These are phyloP conservation scores for Dysdera silvatica DNA, from an alignment of 1,140 invertebrate species.

Conservation along the genomic window DNA sequence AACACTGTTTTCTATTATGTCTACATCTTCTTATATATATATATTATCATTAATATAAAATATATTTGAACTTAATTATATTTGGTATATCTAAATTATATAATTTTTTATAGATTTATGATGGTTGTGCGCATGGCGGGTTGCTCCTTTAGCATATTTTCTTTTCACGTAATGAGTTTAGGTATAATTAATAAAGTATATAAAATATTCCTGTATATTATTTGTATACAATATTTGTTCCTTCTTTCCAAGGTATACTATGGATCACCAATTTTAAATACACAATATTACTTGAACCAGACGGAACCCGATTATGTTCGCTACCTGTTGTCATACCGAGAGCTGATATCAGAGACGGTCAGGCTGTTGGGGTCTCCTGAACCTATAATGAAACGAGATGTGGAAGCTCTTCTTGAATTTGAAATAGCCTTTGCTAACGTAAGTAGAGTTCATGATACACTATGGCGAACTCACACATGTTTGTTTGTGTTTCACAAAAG, in stretches of 20 bases:
- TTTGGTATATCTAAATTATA: no score
- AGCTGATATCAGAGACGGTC: constrained; percentile 42
- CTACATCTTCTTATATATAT: no score
- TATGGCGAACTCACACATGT: no score
- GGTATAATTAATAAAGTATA: constrained; percentile 33
- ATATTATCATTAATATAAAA: no score
- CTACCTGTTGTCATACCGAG: constrained; percentile 42
- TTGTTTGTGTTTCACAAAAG: no score
- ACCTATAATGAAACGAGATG: constrained; percentile 43
- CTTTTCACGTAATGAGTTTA: no score
- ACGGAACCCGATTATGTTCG: constrained; percentile 39
- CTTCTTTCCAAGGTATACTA: constrained; percentile 39
- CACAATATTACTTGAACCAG: constrained; percentile 42
- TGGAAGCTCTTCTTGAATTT: constrained; percentile 50
- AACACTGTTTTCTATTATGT: no score
- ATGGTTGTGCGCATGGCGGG: no score
- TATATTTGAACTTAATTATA: no score
- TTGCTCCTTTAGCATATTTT: no score
- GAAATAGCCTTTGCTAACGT: constrained; percentile 50
- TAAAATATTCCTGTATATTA: constrained; percentile 35
- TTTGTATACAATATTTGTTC: constrained; percentile 3
- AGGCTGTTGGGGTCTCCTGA: constrained; percentile 45
- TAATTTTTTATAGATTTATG: no score
- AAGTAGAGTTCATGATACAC: no score
- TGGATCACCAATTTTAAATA: constrained; percentile 42